A percentile compares a stretch with the other conserved stretches of the same genome.
Conservation (phyloP, 2,113 vertebrate species). For the cat (Felis catus) region F.catus_Fca126_mat1.0 CM031414.1:5991501-5992000, state of each 20-base stretch:
- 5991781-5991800: background rate
- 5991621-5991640: background rate
- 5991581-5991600: background rate
- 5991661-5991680: background rate
- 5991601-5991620: background rate
- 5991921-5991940: fast-evolving
- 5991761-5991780: background rate
- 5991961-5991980: background rate
- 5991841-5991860: background rate
- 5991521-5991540: background rate
- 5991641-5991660: background rate
- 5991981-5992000: background rate
- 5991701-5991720: background rate
- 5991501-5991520: background rate
- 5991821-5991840: background rate
- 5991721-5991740: background rate
- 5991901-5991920: fast-evolving
- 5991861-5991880: background rate
- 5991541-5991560: background rate
- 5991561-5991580: background rate
- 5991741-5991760: background rate
- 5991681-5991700: background rate
- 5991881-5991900: background rate
- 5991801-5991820: background rate
- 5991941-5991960: background rate